Evolutionary conservation across 2,888 invertebrate genomes (phyloP).

Genomic region (Lasioglossum zephyrum): DNA sequence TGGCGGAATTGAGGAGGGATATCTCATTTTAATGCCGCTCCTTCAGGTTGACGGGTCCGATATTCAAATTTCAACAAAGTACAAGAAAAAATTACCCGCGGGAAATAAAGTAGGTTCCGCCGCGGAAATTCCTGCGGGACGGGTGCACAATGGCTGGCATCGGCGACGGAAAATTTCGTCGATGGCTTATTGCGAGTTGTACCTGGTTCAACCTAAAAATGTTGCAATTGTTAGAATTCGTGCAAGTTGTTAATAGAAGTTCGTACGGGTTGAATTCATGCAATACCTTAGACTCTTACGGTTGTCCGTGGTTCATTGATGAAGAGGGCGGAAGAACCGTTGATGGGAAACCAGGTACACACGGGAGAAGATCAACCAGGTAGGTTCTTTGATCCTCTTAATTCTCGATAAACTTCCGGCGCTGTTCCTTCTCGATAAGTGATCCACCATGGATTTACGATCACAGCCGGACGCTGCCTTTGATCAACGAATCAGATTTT

Average conservation of each 20-base stretch:
- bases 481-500: background rate
- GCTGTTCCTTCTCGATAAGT: background rate
- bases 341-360: background rate
- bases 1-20: background rate
- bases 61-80: slow-evolving; percentile 26
- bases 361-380: slow-evolving; percentile 13
- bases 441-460: slow-evolving; percentile 10
- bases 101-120: background rate
- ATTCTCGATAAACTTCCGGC: slow-evolving; percentile 49
- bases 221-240: no score
- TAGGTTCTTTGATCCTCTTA: slow-evolving; percentile 49
- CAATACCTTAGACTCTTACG: background rate
- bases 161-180: background rate
- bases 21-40: slow-evolving; percentile 20
- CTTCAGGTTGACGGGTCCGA: background rate
- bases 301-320: background rate
- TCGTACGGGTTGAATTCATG: no score
- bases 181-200: background rate
- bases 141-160: background rate
- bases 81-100: background rate
- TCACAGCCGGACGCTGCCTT: background rate
- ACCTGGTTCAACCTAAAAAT: no score
- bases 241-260: no score
- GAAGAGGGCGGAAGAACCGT: background rate
- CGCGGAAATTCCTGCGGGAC: background rate